These are phyloP conservation scores for Mirounga angustirostris DNA, from an alignment of 2,113 vertebrate species.

Conservation along the genomic window DNA sequence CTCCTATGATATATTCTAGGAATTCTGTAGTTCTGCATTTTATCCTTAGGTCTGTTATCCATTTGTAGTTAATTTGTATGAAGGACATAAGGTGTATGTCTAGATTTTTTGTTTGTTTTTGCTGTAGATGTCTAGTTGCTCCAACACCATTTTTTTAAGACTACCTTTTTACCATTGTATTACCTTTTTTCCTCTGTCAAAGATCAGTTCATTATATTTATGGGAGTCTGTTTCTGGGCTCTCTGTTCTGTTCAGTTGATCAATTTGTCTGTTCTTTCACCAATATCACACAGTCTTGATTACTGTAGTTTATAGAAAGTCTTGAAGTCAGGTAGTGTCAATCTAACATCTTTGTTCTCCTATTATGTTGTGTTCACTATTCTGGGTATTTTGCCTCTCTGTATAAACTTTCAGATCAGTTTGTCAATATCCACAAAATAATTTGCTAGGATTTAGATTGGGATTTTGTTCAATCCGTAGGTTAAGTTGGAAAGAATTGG, in stretches of 20 bases:
- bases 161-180: not conserved
- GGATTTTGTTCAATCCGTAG: not conserved
- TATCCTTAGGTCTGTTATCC: not conserved
- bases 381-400: not conserved
- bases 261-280: not conserved
- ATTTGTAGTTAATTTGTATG: slow-evolving; percentile 2
- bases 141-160: not conserved
- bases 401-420: not conserved
- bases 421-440: not conserved
- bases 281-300: not conserved
- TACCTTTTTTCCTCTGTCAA: not conserved
- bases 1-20: not conserved
- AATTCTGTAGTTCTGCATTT: not conserved
- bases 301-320: not conserved
- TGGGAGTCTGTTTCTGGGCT: not conserved
- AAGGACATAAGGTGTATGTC: not conserved
- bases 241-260: not conserved
- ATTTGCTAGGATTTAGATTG: not conserved
- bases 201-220: not conserved
- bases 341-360: not conserved
- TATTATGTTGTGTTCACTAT: not conserved
- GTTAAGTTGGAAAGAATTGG: not conserved
- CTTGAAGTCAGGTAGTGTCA: not conserved
- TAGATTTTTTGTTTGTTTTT: not conserved
- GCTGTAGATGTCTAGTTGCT: not conserved